Evolutionary conservation across 92 coral and sea anemone species (phyloP).

Genomic region (Zoanthus sansibaricus): DNA sequence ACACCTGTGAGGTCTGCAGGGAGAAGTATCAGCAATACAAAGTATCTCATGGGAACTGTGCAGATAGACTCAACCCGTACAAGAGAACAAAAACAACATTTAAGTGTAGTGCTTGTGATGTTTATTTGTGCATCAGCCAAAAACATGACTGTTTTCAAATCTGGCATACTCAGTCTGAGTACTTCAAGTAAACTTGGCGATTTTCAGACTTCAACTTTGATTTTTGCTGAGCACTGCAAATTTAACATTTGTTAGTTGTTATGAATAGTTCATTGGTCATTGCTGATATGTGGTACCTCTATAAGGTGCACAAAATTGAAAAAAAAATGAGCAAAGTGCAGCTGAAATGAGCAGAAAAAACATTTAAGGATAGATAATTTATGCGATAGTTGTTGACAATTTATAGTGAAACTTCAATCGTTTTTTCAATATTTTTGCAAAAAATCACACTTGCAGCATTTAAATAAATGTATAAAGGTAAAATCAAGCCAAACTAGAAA

Average conservation of each 20-base stretch:
- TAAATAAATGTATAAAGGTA: too few species aligned
- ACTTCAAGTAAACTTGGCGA: constrained; percentile 30
- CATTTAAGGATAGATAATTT: too few species aligned
- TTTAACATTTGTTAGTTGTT: constrained; percentile 31
- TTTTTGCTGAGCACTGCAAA: constrained; percentile 5
- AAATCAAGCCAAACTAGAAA: too few species aligned
- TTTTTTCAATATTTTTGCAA: too few species aligned
- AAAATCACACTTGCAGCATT: too few species aligned
- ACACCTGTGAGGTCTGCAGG: constrained; percentile 59
- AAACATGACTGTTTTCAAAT: constrained; percentile 46
- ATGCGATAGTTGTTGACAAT: too few species aligned
- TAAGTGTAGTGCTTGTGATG: constrained; percentile 48
- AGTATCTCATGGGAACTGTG: constrained; percentile 38
- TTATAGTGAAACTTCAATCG: too few species aligned
- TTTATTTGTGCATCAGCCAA: constrained; percentile 57
- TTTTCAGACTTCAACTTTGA: constrained; percentile 31
- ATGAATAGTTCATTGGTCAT: constrained; percentile 3
- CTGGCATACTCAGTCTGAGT: constrained; percentile 62
- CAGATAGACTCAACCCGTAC: constrained; percentile 22
- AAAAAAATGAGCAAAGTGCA: too few species aligned
- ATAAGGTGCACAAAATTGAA: too few species aligned
- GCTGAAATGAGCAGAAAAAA: too few species aligned
- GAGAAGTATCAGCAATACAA: constrained; percentile 44
- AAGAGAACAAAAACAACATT: constrained; percentile 55
- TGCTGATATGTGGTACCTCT: constrained; percentile 21